Conservation (phyloP, 2,113 vertebrate genomes). For the Butorides virescens region DNA sequence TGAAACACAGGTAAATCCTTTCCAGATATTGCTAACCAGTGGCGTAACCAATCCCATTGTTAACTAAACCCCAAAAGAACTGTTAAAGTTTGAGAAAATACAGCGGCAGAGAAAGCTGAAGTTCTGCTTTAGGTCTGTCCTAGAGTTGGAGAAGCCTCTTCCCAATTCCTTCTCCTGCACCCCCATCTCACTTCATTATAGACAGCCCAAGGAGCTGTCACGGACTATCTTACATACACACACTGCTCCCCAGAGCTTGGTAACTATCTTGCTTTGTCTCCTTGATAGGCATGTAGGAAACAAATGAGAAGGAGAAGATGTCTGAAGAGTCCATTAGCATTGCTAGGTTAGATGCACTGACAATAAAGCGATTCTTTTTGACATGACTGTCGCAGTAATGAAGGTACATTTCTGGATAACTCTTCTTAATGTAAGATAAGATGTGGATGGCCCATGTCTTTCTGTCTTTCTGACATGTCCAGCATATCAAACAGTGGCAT, state of each 20-base stretch:
- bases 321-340: slow-evolving; percentile 78
- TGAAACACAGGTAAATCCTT: neutral
- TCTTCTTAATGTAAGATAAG: slow-evolving; percentile 75
- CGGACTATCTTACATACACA: slow-evolving; percentile 44
- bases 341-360: slow-evolving; percentile 71
- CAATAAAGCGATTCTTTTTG: slow-evolving; percentile 81
- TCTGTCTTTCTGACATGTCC: slow-evolving; percentile 68
- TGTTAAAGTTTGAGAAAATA: slow-evolving; percentile 22
- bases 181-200: slow-evolving; percentile 36
- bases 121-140: neutral
- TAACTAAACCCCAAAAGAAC: neutral
- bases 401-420: slow-evolving; percentile 77
- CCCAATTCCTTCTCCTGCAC: neutral
- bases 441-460: slow-evolving; percentile 70
- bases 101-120: slow-evolving; percentile 34
- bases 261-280: slow-evolving; percentile 67
- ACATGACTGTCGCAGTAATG: slow-evolving; percentile 75
- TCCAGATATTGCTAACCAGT: slow-evolving; percentile 23
- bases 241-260: slow-evolving; percentile 70
- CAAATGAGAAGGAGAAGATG: slow-evolving; percentile 76
- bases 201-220: slow-evolving; percentile 65
- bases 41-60: neutral
- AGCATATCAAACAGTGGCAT: slow-evolving; percentile 61
- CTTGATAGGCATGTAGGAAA: slow-evolving; percentile 76
- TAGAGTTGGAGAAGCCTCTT: neutral